Conservation (phyloP, 1,140 invertebrate genomes). For the Brachionus rubens region DNA sequence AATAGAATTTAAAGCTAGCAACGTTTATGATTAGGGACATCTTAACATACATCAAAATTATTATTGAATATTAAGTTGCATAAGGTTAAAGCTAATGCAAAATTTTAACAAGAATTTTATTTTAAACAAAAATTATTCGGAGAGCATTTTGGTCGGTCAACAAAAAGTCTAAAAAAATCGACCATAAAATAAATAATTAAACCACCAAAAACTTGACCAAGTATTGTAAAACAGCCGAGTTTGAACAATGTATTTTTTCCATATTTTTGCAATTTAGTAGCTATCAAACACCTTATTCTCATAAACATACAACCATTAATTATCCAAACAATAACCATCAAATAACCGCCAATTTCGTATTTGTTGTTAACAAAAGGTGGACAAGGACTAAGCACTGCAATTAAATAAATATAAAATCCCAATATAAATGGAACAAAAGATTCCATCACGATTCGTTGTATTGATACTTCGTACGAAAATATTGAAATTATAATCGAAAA, state of each 20-base stretch:
- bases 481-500: conserved; percentile 40
- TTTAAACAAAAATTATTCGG: conserved; percentile 29
- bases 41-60: too few relatives aligned
- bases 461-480: conserved; percentile 33
- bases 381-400: conserved; percentile 32
- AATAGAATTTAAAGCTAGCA: too few relatives aligned
- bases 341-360: conserved; percentile 11
- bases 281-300: conserved; percentile 37
- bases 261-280: conserved; percentile 32
- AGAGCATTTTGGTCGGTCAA: conserved; percentile 5
- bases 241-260: conserved; percentile 22
- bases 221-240: conserved; percentile 29
- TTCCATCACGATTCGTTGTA: background rate
- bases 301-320: conserved; percentile 21
- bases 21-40: too few relatives aligned
- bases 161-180: conserved; percentile 4
- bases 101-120: background rate
- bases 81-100: too few relatives aligned
- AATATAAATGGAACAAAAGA: background rate
- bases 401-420: conserved; percentile 27
- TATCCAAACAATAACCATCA: conserved; percentile 27
- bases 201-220: conserved; percentile 45
- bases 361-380: conserved; percentile 40
- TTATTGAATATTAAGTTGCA: too few relatives aligned
- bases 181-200: conserved; percentile 33